Conservation (phyloP, 2,113 vertebrate species). For the Epinephelus fuscoguttatus region DNA sequence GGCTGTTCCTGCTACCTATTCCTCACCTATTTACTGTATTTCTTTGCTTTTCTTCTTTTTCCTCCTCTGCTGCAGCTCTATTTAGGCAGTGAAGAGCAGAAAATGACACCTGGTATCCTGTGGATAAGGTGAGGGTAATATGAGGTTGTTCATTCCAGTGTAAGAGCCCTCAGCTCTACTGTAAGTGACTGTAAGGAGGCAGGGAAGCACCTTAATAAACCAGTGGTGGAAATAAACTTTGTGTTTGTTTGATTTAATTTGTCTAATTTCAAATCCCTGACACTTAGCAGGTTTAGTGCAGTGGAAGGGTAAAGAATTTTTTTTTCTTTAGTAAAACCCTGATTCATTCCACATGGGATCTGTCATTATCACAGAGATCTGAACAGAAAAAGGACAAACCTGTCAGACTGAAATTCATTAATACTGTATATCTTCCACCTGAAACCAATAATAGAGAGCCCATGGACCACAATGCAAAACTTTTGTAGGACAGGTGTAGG, state of each 20-base stretch:
- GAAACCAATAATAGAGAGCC: neutral
- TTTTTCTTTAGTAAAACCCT: neutral
- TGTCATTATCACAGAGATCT: neutral
- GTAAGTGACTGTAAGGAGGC: neutral
- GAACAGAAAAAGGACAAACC: neutral
- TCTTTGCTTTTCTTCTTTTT: neutral
- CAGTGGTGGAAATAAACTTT: neutral
- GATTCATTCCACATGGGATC: neutral
- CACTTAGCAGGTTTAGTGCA: neutral
- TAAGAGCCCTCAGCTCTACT: constrained; percentile 29
- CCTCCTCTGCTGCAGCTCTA: neutral
- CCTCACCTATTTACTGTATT: neutral
- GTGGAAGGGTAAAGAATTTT: neutral
- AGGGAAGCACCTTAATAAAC: neutral
- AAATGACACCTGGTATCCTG: neutral
- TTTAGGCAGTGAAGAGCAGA: neutral
- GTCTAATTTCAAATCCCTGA: neutral
- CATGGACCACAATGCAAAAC: neutral
- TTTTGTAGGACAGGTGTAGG: neutral
- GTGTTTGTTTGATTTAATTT: neutral
- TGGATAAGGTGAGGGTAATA: neutral
- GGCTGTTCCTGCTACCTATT: neutral
- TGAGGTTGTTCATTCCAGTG: neutral
- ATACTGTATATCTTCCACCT: neutral
- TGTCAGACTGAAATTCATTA: neutral